These are phyloP conservation scores for Tringa solitaria DNA, from an alignment of 2,113 vertebrate species.

Conservation along the genomic window DNA sequence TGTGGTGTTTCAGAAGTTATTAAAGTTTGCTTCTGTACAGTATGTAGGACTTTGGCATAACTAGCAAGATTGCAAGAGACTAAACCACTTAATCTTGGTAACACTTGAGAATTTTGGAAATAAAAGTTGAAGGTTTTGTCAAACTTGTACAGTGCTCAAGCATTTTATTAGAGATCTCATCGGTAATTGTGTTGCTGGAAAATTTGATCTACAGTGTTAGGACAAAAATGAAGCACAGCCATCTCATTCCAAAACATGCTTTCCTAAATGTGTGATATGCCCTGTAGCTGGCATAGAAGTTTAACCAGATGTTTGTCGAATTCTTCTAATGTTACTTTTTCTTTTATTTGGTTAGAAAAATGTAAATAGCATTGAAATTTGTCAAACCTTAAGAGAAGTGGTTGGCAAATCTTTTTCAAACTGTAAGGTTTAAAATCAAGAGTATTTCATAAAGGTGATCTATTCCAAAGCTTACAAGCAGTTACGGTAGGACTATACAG, in stretches of 20 bases:
- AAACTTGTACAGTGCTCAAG: neutral
- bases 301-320: neutral
- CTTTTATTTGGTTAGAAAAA: neutral
- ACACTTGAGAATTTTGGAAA: neutral
- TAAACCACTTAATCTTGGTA: constrained; percentile 8
- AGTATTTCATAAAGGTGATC: neutral
- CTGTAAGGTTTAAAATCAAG: neutral
- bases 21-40: constrained; percentile 10
- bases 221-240: neutral
- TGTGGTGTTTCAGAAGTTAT: neutral
- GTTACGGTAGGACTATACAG: neutral
- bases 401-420: constrained; percentile 9
- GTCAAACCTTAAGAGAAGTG: constrained; percentile 6
- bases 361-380: neutral
- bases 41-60: neutral
- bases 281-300: neutral
- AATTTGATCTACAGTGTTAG: neutral
- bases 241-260: neutral
- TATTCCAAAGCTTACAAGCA: neutral
- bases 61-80: neutral
- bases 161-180: neutral
- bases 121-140: constrained; percentile 1
- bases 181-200: neutral
- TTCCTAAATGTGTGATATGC: neutral
- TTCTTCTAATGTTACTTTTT: neutral